These are phyloP conservation scores for Carollia perspicillata DNA, from an alignment of 2,113 vertebrate genomes.

Conservation along the genomic window DNA sequence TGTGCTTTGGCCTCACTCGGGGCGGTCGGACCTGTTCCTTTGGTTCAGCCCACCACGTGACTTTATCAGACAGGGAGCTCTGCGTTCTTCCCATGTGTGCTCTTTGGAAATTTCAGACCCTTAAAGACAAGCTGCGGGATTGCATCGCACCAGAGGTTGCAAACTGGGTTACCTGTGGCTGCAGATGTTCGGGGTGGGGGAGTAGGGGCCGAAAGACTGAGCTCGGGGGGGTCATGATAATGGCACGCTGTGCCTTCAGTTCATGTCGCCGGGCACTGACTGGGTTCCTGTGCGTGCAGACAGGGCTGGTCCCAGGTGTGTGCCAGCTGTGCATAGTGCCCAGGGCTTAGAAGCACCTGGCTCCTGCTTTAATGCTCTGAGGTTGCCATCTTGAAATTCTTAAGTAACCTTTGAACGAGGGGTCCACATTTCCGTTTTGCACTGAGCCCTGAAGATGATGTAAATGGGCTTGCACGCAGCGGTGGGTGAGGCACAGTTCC, in stretches of 20 bases:
- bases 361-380: neutral
- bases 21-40: neutral
- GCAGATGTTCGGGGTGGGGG: neutral
- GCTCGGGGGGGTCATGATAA: neutral
- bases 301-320: neutral
- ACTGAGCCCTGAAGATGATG: accelerated
- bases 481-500: accelerated
- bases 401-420: neutral
- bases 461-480: neutral
- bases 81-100: neutral
- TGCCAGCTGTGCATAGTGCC: accelerated
- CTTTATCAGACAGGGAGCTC: neutral
- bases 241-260: neutral
- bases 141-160: neutral
- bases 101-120: neutral
- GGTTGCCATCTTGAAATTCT: neutral
- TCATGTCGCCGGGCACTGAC: accelerated
- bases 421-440: neutral
- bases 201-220: neutral
- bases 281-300: accelerated
- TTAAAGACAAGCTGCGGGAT: neutral
- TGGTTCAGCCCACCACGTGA: neutral
- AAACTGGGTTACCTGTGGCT: neutral
- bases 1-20: neutral
- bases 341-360: neutral